Evolutionary conservation across 2,888 invertebrate species (phyloP), one percentile per base, ranked within the genome.

Genomic region (Allophyes oxyacanthae): DNA sequence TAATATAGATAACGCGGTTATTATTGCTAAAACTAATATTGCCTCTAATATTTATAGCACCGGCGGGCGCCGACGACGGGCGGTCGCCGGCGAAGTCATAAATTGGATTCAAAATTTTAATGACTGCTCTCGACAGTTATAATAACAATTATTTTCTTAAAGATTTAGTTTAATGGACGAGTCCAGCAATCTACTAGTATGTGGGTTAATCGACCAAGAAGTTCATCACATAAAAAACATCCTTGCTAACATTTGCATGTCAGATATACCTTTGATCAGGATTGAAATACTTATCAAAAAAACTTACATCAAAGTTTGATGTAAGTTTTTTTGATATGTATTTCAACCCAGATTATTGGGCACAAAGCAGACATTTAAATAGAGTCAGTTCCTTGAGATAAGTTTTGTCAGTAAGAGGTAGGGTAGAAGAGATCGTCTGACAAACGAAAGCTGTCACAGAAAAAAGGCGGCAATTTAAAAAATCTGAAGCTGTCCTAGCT

Each of bases 111-210:
- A 41, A 62, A 32, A 26, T n/a, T 15, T 15, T 32, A n/a, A 34
- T 53, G 8, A 0, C 8, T 13, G 9, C 5, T 41, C 36, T 33
- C n/a, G 9, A 6, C 15, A 15, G 43, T 30, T 36, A 8, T 20
- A 36, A 41, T 33, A 30, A 28, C 34, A 15, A 26, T 64, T 15
- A 13, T 30, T 32, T 40, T 30, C 5, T 9, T 33, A 37, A 20
- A 42, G 14, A 41, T 44, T 64, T 26, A 45, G 28, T 50, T 45
- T 41, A 40, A 41, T 30, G 59, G 11, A 41, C 20, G 41, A n/a
- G 15, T 26, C 4, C 32, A 25, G 9, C 11, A 34, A 41, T 30
- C n/a, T n/a, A 4, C 0, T 6, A 26, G 40, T 28, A 44, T 43
- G 20, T 64, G 28, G 45, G 32, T 37, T 37, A 45, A 59, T 51